Evolutionary conservation across 2,797 vertebrate genomes (phyloP), one percentile per base, ranked within the genome.

Genomic region (Menidia menidia): DNA sequence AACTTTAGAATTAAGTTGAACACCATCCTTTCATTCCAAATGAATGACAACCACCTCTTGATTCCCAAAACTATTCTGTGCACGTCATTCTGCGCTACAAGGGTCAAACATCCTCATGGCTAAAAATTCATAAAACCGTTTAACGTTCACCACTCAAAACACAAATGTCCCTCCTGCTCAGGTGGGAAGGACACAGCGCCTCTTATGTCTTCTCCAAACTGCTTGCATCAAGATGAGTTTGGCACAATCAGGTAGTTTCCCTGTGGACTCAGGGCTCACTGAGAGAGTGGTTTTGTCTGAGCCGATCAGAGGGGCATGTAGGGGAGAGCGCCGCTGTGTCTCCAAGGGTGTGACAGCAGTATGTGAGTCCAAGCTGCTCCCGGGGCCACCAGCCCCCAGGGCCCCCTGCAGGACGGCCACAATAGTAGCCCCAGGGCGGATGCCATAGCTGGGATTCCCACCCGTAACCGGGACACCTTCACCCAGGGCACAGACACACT

Each of bases 301-400:
- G 84, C 81, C 85, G 88, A 89, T 91, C 87, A 72, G 72, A 89
- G 78, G 81, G 79, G 74, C 55, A 8, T 73, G 59, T 75, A 32
- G 57, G 71, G 78, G 81, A 87, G 82, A 84, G 75, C 78, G 87
- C 87, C 4, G 87, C 87, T 92, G 92, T 93, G 94, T 95, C 93
- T 95, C 93, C 92, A 94, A 93, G 94, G 93, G 92, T 92, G 92
- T 94, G 93, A 94, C 93, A 94, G 93, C 93, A 95, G 93, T 95
- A 95, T 95, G 93, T 94, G 92, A 93, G 93, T 93, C 89, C 88
- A 90, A 89, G 84, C 89, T 88, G 91, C 89, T 93, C 92, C 87
- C 83, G 64, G 91, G 92, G 91, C 92, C 89, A 90, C 85, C 88
- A 90, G 92, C 92, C 91, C 93, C 92, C 88, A 64, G 86, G 91